Conservation (phyloP, 23 tunicate species). For the Clavelina lepadiformis region DNA sequence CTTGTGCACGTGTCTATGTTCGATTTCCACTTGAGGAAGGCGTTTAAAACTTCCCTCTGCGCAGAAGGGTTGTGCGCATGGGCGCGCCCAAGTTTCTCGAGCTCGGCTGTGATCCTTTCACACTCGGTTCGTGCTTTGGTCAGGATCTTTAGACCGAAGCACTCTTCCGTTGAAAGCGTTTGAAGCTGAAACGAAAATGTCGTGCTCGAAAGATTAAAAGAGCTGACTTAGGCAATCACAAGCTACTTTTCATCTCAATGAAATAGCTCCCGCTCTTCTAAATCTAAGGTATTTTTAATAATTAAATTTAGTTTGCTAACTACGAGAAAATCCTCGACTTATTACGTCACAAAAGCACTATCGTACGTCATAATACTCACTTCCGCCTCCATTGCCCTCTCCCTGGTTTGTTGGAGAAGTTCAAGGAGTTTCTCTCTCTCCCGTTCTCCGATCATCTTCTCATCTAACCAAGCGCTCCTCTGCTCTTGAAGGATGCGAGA, state of each 20-base stretch:
- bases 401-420: background rate
- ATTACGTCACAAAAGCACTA: too few species aligned
- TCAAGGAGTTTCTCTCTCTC: constrained; percentile 7
- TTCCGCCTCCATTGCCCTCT: constrained; percentile 26
- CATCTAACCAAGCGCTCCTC: constrained; percentile 26
- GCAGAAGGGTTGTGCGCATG: constrained; percentile 4
- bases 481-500: constrained; percentile 12
- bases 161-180: constrained; percentile 25
- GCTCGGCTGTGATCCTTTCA: constrained; percentile 21
- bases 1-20: constrained; percentile 25
- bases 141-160: constrained; percentile 19
- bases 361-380: constrained; percentile 15
- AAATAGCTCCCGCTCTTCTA: too few species aligned
- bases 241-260: too few species aligned
- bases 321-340: too few species aligned
- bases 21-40: constrained; percentile 21
- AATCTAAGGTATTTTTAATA: too few species aligned
- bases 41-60: constrained; percentile 15
- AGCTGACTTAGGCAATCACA: too few species aligned
- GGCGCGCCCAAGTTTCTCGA: constrained; percentile 17
- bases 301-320: too few species aligned
- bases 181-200: constrained; percentile 18
- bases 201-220: too few species aligned
- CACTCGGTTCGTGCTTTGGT: constrained; percentile 23
- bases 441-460: background rate